These are phyloP conservation scores for Athetis lepigone DNA, from an alignment of 2,888 invertebrate species.

Conservation along the genomic window DNA sequence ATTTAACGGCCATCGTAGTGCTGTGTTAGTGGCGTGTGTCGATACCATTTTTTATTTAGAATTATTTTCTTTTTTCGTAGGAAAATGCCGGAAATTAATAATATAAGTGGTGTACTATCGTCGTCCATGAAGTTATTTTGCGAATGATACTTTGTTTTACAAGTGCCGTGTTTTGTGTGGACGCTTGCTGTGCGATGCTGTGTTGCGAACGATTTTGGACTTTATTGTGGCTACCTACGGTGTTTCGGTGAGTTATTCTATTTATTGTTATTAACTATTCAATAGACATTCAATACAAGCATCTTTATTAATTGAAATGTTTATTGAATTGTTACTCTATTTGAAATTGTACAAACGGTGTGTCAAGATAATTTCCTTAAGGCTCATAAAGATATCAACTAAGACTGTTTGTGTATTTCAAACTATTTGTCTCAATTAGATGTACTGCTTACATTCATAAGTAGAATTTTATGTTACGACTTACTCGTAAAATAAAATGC, in stretches of 20 bases:
- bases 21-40: conserved; percentile 85
- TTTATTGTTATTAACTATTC: conserved; percentile 26
- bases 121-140: conserved; percentile 90
- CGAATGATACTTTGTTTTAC: conserved; percentile 89
- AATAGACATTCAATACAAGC: conserved; percentile 28
- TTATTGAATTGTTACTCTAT: conserved; percentile 35
- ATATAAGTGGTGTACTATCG: conserved; percentile 89
- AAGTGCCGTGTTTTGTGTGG: conserved; percentile 87
- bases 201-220: conserved; percentile 76
- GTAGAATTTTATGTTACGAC: conserved; percentile 67
- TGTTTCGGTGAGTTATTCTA: conserved; percentile 72
- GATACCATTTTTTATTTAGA: conserved; percentile 76
- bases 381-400: conserved; percentile 22
- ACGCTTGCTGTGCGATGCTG: conserved; percentile 85
- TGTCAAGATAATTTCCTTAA: conserved; percentile 17
- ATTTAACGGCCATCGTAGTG: conserved; percentile 77
- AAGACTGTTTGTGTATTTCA: conserved; percentile 49
- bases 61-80: conserved; percentile 89
- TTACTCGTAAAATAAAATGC: conserved; percentile 68
- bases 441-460: conserved; percentile 60
- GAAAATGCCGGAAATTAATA: conserved; percentile 90
- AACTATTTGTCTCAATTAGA: conserved; percentile 38
- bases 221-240: conserved; percentile 68
- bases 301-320: conserved; percentile 23
- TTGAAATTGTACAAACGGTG: conserved; percentile 43